Conservation (phyloP, 2,113 vertebrate species). For the Benitochromis conjunctus region DNA sequence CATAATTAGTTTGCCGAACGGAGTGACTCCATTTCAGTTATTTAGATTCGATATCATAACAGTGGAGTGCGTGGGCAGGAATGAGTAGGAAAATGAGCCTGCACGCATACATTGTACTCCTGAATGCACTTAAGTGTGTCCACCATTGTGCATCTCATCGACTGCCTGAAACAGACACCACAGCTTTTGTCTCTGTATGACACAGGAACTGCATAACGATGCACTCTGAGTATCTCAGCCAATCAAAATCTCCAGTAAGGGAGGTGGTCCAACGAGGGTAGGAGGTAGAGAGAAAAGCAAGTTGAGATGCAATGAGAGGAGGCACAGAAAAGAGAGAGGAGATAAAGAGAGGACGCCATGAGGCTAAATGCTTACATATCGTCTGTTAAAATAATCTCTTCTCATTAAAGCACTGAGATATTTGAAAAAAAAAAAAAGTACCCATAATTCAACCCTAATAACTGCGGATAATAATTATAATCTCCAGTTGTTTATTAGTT, state of each 20-base stretch:
- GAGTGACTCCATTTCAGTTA: neutral
- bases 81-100: neutral
- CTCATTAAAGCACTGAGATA: neutral
- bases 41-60: neutral
- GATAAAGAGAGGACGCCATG: neutral
- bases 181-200: conserved; percentile 15
- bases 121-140: neutral
- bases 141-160: neutral
- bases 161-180: neutral
- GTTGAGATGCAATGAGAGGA: neutral
- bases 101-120: neutral
- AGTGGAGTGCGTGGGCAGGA: neutral
- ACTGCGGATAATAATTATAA: neutral
- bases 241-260: conserved; percentile 25
- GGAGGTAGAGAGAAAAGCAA: conserved; percentile 1
- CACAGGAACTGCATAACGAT: conserved; percentile 20
- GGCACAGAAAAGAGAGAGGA: neutral
- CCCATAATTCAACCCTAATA: neutral
- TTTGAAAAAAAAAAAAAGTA: neutral
- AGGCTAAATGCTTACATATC: neutral
- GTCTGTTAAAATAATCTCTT: neutral
- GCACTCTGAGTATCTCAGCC: conserved; percentile 15
- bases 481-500: neutral
- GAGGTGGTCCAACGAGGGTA: conserved; percentile 29
- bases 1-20: conserved; percentile 21